Percentiles rank a stretch among this genome's conserved stretches.
phyloP scores from a whole-genome alignment of 1,140 invertebrate species.

The Bacillus rossius region DNA sequence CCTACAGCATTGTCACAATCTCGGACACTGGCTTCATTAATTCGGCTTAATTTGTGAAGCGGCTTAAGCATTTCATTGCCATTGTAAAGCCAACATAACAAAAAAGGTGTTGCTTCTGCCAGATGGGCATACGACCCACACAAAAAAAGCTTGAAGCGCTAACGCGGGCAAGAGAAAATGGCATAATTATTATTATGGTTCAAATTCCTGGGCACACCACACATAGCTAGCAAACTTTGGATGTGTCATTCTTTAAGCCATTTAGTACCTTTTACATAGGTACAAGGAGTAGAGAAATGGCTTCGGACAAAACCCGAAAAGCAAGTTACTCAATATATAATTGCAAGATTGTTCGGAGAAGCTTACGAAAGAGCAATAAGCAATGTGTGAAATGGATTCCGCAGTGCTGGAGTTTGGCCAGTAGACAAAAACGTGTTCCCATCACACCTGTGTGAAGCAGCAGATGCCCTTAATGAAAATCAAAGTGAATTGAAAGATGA shows the following conservation, averaged over 20 bases:
- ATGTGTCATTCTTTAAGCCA: constrained; percentile 33
- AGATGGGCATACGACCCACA: constrained; percentile 28
- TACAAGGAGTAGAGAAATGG: neutral
- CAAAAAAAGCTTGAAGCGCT: constrained; percentile 10
- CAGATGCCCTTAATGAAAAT: too few species aligned
- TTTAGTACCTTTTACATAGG: constrained; percentile 26
- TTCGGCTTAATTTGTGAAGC: neutral
- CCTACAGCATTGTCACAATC: constrained; percentile 14
- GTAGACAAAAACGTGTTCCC: constrained; percentile 34
- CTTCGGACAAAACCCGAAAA: constrained; percentile 15
- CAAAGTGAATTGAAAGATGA: too few species aligned
- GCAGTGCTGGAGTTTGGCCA: constrained; percentile 35
- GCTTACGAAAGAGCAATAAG: constrained; percentile 36
- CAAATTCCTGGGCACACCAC: constrained; percentile 28
- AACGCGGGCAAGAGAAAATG: neutral
- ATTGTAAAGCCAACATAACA: constrained; percentile 14
- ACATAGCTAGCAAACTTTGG: constrained; percentile 37
- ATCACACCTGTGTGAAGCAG: too few species aligned
- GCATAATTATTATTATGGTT: constrained; percentile 1
- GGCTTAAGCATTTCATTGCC: constrained; percentile 23
- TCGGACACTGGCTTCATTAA: constrained; percentile 31
- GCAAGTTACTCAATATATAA: constrained; percentile 26
- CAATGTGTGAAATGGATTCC: constrained; percentile 24
- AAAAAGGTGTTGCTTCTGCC: constrained; percentile 19
- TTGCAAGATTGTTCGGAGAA: constrained; percentile 27